Conservation (phyloP, 2,888 invertebrate genomes). For the Diaprepes abbreviatus region DNA sequence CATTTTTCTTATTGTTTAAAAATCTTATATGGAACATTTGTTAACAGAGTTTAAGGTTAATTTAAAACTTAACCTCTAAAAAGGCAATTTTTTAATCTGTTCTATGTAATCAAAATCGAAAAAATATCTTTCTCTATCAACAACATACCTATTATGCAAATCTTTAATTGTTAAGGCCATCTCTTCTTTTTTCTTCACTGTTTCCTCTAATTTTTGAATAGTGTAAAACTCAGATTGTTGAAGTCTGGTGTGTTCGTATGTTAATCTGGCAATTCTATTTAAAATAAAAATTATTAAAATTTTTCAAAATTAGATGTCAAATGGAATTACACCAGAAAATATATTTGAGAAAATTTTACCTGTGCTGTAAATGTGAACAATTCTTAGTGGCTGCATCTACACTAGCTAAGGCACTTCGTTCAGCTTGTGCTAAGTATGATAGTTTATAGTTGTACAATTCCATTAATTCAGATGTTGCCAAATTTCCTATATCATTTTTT, state of each 20-base stretch:
- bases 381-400: slow-evolving; percentile 70
- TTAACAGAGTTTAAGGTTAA: no score
- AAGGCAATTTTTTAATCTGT: no score
- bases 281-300: neutral
- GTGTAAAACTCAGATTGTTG: slow-evolving; percentile 69
- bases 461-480: slow-evolving; percentile 78
- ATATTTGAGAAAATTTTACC: no score
- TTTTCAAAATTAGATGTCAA: neutral
- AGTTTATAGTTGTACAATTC: slow-evolving; percentile 81
- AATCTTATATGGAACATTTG: no score
- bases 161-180: slow-evolving; percentile 34
- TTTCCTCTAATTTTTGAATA: slow-evolving; percentile 69
- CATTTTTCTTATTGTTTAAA: no score
- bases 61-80: neutral
- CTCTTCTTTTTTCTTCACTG: slow-evolving; percentile 59
- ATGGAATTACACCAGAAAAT: neutral
- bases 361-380: slow-evolving; percentile 70
- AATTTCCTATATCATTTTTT: slow-evolving; percentile 68
- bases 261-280: slow-evolving; percentile 63
- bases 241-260: slow-evolving; percentile 68
- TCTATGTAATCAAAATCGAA: no score
- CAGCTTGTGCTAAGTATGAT: slow-evolving; percentile 70
- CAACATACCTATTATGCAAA: slow-evolving; percentile 36
- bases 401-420: slow-evolving; percentile 69
- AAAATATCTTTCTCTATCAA: no score